These are phyloP conservation scores for Zosterops pallidus DNA, from an alignment of 2,113 vertebrate genomes.

Conservation along the genomic window DNA sequence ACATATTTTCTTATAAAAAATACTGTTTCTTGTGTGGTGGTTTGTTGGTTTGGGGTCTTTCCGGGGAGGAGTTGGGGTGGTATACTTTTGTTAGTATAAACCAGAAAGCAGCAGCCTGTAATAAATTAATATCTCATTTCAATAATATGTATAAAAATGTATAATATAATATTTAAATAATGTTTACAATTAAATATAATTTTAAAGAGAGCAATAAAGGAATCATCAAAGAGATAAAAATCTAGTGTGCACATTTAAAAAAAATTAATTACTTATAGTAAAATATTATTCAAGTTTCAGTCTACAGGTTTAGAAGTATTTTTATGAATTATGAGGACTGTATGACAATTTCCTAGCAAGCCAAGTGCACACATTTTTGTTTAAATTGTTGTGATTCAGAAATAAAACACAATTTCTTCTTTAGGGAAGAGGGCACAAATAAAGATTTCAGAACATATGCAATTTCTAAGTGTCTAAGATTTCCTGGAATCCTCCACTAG, in stretches of 20 bases:
- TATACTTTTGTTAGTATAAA: not conserved
- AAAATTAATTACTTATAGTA: not conserved
- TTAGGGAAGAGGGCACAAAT: not conserved
- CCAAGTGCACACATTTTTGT: not conserved
- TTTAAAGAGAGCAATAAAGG: not conserved
- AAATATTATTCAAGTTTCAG: not conserved
- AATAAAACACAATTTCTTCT: not conserved
- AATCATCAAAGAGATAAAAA: not conserved
- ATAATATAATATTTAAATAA: not conserved
- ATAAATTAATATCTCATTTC: not conserved
- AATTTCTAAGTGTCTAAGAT: not conserved
- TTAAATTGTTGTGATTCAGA: not conserved
- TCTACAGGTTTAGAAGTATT: not conserved
- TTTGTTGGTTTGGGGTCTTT: not conserved
- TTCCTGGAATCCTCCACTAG: not conserved
- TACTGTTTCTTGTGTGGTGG: not conserved
- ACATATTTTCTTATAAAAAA: not conserved
- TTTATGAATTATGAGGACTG: not conserved
- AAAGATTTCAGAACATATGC: not conserved
- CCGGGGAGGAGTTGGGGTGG: too few species aligned
- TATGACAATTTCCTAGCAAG: not conserved
- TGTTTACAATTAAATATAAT: not conserved
- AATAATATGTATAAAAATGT: not conserved
- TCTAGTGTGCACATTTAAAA: not conserved
- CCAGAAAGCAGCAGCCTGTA: not conserved